Evolutionary conservation across 2,113 vertebrate species (phyloP).

Genomic region (Eudyptes chrysolophus): DNA sequence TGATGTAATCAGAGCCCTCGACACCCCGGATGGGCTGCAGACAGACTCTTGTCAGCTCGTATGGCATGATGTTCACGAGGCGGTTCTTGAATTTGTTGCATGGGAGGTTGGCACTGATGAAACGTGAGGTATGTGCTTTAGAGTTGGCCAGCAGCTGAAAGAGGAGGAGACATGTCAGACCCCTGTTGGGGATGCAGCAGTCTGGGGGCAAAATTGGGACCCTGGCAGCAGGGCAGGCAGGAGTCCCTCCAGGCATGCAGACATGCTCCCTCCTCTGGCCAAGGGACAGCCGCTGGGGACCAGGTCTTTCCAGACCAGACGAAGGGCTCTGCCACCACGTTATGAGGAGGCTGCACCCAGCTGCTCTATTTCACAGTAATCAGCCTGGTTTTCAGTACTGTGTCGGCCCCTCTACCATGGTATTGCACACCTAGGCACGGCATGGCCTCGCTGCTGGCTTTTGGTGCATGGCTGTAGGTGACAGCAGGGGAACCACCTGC

Average conservation of each 20-base stretch:
- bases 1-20: slow-evolving; percentile 97
- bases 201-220: accelerated
- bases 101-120: slow-evolving; percentile 95
- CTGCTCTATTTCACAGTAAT: background rate
- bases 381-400: background rate
- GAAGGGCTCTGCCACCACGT: background rate
- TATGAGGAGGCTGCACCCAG: background rate
- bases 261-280: background rate
- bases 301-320: background rate
- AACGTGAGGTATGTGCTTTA: slow-evolving; percentile 93
- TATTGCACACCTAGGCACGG: background rate
- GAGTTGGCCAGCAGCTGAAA: slow-evolving; percentile 89
- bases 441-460: background rate
- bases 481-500: background rate
- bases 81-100: slow-evolving; percentile 99
- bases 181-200: background rate
- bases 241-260: background rate
- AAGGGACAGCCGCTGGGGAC: background rate
- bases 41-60: slow-evolving; percentile 90
- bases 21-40: slow-evolving; percentile 95
- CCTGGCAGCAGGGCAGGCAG: background rate
- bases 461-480: background rate
- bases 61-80: slow-evolving; percentile 95
- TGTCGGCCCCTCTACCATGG: accelerated
- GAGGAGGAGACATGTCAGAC: background rate